Percentiles rank a stretch among this genome's conserved stretches.
Conservation (phyloP, 2,797 vertebrate species). For the Cryptoprocta ferox region DNA sequence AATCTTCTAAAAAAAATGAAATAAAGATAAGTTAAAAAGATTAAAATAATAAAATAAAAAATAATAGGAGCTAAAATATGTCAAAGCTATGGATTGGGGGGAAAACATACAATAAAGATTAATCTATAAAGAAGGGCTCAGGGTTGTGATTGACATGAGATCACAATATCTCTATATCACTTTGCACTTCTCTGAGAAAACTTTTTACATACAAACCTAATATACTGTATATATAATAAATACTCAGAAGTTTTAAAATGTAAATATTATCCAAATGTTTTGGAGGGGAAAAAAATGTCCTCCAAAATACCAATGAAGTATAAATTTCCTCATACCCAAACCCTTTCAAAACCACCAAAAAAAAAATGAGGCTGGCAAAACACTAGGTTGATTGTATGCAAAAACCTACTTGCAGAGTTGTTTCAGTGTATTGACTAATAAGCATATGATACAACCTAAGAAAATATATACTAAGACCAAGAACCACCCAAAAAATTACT, state of each 20-base stretch:
- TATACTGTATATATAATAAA: neutral
- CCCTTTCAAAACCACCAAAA: neutral
- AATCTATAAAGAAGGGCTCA: neutral
- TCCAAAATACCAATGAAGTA: conserved; percentile 17
- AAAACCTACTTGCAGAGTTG: neutral
- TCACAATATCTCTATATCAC: neutral
- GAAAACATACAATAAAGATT: neutral
- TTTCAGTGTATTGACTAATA: conserved; percentile 52
- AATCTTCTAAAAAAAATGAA: neutral
- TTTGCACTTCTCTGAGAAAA: neutral
- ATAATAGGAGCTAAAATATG: neutral
- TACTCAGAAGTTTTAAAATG: neutral
- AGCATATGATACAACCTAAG: neutral
- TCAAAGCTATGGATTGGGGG: neutral
- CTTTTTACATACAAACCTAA: neutral
- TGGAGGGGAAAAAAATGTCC: neutral
- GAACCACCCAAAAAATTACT: conserved; percentile 52
- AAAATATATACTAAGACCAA: conserved; percentile 48
- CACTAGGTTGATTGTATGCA: neutral
- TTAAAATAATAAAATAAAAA: neutral
- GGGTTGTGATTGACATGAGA: neutral
- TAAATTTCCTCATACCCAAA: conserved; percentile 34
- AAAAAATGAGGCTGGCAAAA: neutral
- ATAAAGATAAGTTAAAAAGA: neutral
- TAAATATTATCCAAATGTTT: conserved; percentile 13